Conservation (phyloP, 2,113 vertebrate genomes). For the Thryonomys swinderianus region DNA sequence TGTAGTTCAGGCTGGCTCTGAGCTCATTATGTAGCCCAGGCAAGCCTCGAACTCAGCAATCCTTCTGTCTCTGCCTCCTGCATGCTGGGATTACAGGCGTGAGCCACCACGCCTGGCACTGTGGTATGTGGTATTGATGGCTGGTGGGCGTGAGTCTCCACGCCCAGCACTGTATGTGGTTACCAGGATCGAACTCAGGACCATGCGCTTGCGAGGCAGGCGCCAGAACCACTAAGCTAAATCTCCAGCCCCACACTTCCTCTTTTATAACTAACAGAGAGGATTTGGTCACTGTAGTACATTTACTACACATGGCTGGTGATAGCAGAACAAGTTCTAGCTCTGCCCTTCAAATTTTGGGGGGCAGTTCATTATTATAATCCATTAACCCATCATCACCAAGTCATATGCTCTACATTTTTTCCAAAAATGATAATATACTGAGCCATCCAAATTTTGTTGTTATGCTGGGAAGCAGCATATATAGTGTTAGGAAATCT, state of each 20-base stretch:
- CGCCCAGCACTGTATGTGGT: too few relatives aligned
- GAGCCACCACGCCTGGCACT: too few relatives aligned
- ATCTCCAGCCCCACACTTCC: neutral
- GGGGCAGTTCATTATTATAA: slow-evolving; percentile 6
- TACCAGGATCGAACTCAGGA: too few relatives aligned
- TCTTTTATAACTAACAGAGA: slow-evolving; percentile 38
- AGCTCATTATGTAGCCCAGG: too few relatives aligned
- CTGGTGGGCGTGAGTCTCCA: too few relatives aligned
- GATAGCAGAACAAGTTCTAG: neutral
- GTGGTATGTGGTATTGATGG: too few relatives aligned
- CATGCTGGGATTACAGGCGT: too few relatives aligned
- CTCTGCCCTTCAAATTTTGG: neutral
- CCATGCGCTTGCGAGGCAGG: too few relatives aligned
- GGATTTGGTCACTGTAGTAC: neutral
- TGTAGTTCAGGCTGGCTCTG: too few relatives aligned
- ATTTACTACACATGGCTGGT: neutral
- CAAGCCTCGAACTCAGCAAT: too few relatives aligned
- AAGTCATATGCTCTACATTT: neutral
- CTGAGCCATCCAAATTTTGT: slow-evolving; percentile 16
- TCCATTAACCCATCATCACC: neutral
- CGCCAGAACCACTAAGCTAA: too few relatives aligned
- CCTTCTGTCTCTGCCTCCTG: too few relatives aligned
- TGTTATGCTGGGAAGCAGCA: neutral
- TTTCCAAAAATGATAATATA: slow-evolving; percentile 24
- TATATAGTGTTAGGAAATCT: neutral